Evolutionary conservation across 2,888 invertebrate species (phyloP).

Genomic region (Alcis repandata): DNA sequence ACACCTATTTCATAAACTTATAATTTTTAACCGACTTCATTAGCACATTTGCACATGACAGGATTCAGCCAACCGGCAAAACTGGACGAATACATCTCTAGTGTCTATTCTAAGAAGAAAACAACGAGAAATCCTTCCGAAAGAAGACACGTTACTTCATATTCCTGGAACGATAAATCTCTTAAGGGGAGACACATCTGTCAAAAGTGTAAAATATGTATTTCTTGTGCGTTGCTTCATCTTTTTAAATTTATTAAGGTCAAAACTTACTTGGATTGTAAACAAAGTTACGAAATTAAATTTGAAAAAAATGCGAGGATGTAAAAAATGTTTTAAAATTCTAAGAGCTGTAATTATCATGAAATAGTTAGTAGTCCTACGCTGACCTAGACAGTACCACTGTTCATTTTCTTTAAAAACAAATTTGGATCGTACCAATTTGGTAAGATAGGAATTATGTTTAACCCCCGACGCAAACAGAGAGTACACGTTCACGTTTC

Average conservation of each 20-base stretch:
- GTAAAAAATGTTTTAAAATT: too few relatives aligned
- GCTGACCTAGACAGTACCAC: too few relatives aligned
- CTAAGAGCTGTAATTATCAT: too few relatives aligned
- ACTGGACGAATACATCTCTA: slow-evolving; percentile 3
- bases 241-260: slow-evolving; percentile 36
- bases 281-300: background rate
- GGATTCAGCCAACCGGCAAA: slow-evolving; percentile 10
- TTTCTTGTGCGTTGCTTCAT: slow-evolving; percentile 67
- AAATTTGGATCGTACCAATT: too few relatives aligned
- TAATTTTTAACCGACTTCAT: too few relatives aligned
- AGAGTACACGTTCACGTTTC: too few relatives aligned
- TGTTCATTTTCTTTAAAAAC: too few relatives aligned
- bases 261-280: background rate
- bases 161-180: slow-evolving; percentile 80
- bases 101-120: slow-evolving; percentile 58
- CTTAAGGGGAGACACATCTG: slow-evolving; percentile 78
- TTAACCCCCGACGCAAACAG: too few relatives aligned
- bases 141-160: slow-evolving; percentile 75
- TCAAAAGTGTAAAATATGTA: slow-evolving; percentile 85
- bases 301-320: background rate
- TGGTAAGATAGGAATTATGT: too few relatives aligned
- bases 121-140: slow-evolving; percentile 71
- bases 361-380: too few relatives aligned
- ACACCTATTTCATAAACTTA: too few relatives aligned
- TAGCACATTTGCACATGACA: background rate